Percentiles rank a stretch among this genome's conserved stretches.
Conservation (phyloP, 1,140 invertebrate species). For the Papilio machaon region DNA sequence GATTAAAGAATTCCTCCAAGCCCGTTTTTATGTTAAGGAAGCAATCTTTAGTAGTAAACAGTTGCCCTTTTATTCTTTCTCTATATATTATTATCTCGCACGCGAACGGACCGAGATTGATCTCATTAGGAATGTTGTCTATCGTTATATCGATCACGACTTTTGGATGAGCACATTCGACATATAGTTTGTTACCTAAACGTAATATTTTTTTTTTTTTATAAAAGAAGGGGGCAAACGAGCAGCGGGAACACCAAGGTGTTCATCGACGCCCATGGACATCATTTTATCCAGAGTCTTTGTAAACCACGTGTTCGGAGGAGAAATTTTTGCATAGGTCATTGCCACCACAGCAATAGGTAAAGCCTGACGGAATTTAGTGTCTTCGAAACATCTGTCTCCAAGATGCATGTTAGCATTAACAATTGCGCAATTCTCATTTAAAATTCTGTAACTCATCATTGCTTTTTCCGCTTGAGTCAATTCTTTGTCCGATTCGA, state of each 20-base stretch:
- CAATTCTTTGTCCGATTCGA: slow-evolving; percentile 74
- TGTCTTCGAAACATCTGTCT: slow-evolving; percentile 81
- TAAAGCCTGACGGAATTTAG: slow-evolving; percentile 80
- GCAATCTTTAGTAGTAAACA: slow-evolving; percentile 78
- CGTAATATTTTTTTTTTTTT: slow-evolving; percentile 77
- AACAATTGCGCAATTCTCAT: slow-evolving; percentile 80
- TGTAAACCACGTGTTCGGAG: slow-evolving; percentile 81
- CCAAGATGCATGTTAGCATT: slow-evolving; percentile 82
- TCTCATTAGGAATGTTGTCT: slow-evolving; percentile 81
- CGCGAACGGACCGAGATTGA: slow-evolving; percentile 80
- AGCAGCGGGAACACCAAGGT: too few relatives aligned
- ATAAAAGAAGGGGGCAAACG: too few relatives aligned
- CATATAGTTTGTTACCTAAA: slow-evolving; percentile 79
- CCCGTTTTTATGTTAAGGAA: slow-evolving; percentile 71
- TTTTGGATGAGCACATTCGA: slow-evolving; percentile 74
- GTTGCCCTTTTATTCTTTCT: slow-evolving; percentile 77
- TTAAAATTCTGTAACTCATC: slow-evolving; percentile 80
- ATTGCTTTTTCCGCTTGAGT: slow-evolving; percentile 74
- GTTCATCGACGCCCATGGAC: too few relatives aligned
- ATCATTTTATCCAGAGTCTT: slow-evolving; percentile 82
- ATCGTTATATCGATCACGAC: slow-evolving; percentile 75
- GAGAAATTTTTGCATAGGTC: slow-evolving; percentile 82
- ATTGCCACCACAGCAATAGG: slow-evolving; percentile 78
- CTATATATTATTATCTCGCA: slow-evolving; percentile 82
- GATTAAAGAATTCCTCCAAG: slow-evolving; percentile 75